These are phyloP conservation scores for Tautogolabrus adspersus DNA, from an alignment of 2,113 vertebrate genomes.

Conservation along the genomic window DNA sequence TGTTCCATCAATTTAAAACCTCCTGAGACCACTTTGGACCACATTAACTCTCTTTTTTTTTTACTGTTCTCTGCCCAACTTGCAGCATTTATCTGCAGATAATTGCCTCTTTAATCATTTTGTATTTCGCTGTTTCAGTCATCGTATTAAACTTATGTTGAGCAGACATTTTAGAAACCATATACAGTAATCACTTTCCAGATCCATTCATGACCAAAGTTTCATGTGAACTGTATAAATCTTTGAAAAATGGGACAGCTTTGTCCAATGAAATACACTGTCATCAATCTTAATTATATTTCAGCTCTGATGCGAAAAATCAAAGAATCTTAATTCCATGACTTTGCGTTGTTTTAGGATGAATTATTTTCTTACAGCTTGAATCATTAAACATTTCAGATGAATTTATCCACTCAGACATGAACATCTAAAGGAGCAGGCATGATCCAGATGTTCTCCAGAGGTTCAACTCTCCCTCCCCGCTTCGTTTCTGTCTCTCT, in stretches of 20 bases:
- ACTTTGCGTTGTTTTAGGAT: not conserved
- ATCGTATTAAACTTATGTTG: no score
- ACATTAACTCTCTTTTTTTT: conserved; percentile 12
- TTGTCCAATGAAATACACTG: not conserved
- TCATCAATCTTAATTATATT: no score
- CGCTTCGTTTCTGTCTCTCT: not conserved
- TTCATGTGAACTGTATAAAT: not conserved
- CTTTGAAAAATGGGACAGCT: not conserved
- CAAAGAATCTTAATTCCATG: no score
- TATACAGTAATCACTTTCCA: not conserved
- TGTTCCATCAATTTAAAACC: conserved; percentile 20
- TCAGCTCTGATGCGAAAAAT: no score
- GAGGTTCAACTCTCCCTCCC: conserved; percentile 23
- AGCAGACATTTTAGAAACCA: not conserved
- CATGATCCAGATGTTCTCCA: conserved; percentile 50
- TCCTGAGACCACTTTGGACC: conserved; percentile 40
- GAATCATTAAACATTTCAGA: not conserved
- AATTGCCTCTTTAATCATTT: no score
- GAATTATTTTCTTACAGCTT: not conserved
- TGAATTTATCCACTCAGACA: not conserved
- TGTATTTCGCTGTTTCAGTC: no score
- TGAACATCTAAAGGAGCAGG: conserved; percentile 18
- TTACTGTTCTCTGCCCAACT: not conserved
- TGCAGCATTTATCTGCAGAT: not conserved
- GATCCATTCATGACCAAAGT: not conserved